Conservation (phyloP, 2,113 vertebrate genomes). For the Caracal caracal region DNA sequence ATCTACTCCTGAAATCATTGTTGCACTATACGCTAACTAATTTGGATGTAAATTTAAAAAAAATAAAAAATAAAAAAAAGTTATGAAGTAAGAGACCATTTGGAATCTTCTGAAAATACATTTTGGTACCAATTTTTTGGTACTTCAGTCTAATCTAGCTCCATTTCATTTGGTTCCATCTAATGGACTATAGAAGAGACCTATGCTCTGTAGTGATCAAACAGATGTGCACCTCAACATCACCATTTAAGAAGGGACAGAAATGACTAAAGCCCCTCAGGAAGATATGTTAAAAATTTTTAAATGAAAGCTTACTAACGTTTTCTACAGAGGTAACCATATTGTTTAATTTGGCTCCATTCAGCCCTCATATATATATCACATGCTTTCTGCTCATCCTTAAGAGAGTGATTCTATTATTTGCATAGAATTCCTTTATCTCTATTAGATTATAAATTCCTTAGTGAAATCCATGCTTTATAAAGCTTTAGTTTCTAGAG, state of each 20-base stretch:
- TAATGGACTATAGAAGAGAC: neutral
- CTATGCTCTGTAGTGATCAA: neutral
- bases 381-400: neutral
- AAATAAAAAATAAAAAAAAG: no score
- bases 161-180: neutral
- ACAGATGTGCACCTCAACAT: neutral
- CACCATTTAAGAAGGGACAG: neutral
- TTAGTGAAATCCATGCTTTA: neutral
- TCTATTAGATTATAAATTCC: neutral
- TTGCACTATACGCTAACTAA: no score
- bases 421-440: neutral
- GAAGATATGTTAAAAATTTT: neutral
- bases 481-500: neutral
- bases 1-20: no score
- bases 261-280: neutral
- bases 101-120: neutral
- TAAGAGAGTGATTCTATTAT: neutral
- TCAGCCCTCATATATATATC: neutral
- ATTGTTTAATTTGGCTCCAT: neutral
- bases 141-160: neutral
- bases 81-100: constrained; percentile 1
- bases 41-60: no score
- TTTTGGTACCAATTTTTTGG: neutral
- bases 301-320: neutral
- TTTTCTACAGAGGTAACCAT: neutral